These are phyloP conservation scores for Numida meleagris DNA, from an alignment of 2,113 vertebrate species.

Conservation along the genomic window DNA sequence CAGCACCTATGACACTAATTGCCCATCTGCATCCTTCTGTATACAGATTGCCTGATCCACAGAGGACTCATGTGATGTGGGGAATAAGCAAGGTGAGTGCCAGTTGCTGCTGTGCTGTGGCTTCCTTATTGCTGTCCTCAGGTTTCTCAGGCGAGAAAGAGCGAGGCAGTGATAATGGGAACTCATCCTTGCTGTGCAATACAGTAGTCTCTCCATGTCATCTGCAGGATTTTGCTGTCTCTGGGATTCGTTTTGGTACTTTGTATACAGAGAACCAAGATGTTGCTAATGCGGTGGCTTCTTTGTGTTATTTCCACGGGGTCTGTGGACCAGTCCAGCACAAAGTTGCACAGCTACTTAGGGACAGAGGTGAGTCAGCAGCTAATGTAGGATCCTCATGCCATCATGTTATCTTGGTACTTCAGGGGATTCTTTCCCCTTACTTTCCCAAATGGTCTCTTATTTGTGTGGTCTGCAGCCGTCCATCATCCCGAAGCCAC, in stretches of 20 bases:
- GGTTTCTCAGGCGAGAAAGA: not conserved
- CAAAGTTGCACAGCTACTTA: conserved; percentile 89
- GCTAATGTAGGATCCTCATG: not conserved
- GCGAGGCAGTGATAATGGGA: not conserved
- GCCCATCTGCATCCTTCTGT: conserved; percentile 63
- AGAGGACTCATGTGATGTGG: conserved; percentile 96
- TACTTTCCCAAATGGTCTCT: not conserved
- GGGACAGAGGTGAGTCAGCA: conserved; percentile 84
- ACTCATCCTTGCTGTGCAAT: not conserved
- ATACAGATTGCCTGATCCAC: conserved; percentile 92
- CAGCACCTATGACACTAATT: conserved; percentile 60
- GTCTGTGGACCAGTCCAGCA: conserved; percentile 87
- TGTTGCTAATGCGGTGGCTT: conserved; percentile 85
- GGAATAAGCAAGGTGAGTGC: conserved; percentile 89
- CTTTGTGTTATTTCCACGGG: conserved; percentile 87
- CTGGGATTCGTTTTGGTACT: conserved; percentile 88
- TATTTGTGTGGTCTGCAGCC: not conserved
- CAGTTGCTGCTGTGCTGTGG: rapidly evolving
- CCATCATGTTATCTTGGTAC: not conserved
- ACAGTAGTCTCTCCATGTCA: not conserved
- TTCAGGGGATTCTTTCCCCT: not conserved
- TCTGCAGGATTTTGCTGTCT: conserved; percentile 90
- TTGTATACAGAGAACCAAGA: conserved; percentile 90
- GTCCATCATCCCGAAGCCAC: not conserved
- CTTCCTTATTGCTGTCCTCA: not conserved